Evolutionary conservation across 2,888 invertebrate species (phyloP), one percentile per base, ranked within the genome.

Genomic region (Parelbella ahira): DNA sequence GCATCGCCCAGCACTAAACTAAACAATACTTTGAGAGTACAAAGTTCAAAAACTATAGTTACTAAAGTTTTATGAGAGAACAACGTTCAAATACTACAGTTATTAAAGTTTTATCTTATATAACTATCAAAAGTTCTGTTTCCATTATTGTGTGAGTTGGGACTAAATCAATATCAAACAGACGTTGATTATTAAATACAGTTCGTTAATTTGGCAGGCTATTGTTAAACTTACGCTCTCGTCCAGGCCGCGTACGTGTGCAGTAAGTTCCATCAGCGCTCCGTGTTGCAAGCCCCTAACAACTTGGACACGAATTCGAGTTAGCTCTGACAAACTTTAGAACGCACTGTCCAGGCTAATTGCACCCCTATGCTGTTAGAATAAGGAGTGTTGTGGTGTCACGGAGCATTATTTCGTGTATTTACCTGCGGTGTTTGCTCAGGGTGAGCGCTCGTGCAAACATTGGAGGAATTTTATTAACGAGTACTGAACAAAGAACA

Each of bases 251-350:
- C 5, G 4, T 10, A 6, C n/a, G 7, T 13, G 15, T 18, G 13
- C 15, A 29, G 23, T 13, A 10, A 34, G 24, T 18, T 25, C 7
- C 24, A 34, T 10, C 29, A 29, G 6, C 13, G 33, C 20, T 19
- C 21, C 5, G 24, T 49, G 59, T 54, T 51, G 48, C 53, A 57
- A 63, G 61, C 58, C 60, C 58, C 65, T 71, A 69, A 70, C 68
- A 60, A 66, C 68, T 67, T 58, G 63, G 56, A 73, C 74, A 75
- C 70, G 72, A 74, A 65, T 68, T 68, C 59, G 55, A 72, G 68
- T 68, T 64, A 70, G 60, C 54, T 51, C 49, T 39, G 38, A 58
- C 70, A 56, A 62, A 58, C 37, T 61, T 56, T 41, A 37, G 28
- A 20, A 24, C 10, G 5, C 2, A 15, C 4, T 1, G 21, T 15